Conservation (phyloP, 2,797 vertebrate genomes). For the Melanotaenia trifasciata region DNA sequence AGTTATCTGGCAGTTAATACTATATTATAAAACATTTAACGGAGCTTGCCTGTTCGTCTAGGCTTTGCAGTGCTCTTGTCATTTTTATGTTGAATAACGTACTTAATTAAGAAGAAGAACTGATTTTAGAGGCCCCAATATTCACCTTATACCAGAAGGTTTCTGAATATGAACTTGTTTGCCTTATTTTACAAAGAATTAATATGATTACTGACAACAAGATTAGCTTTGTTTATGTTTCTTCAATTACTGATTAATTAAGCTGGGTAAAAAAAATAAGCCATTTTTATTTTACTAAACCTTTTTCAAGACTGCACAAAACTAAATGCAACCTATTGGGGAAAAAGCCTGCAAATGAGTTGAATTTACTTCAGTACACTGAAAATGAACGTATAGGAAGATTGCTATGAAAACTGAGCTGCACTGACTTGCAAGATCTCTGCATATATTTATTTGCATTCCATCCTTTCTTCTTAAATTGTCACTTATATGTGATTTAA, state of each 20-base stretch:
- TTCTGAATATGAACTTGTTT: neutral
- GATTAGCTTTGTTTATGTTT: neutral
- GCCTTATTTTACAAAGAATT: neutral
- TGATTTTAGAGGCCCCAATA: neutral
- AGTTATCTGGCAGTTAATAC: slow-evolving; percentile 3
- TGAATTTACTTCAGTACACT: neutral
- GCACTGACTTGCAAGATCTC: neutral
- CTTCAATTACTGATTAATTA: neutral
- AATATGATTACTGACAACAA: neutral
- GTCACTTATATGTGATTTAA: neutral
- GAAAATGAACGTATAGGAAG: neutral
- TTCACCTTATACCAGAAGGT: neutral
- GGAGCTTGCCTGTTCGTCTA: neutral
- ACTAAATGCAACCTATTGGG: neutral
- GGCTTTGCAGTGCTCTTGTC: slow-evolving; percentile 4
- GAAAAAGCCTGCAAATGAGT: neutral
- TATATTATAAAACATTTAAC: slow-evolving; percentile 15
- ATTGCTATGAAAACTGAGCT: neutral
- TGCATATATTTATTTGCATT: neutral
- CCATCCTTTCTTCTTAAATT: neutral
- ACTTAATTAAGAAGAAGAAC: slow-evolving; percentile 1
- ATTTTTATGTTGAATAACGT: slow-evolving; percentile 5
- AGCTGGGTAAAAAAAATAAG: neutral
- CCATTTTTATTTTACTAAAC: neutral
- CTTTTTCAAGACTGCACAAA: too few relatives aligned